A percentile compares a stretch with the other conserved stretches of the same genome.
Conservation (phyloP, 2,113 vertebrate genomes). For the Odontophorus gujanensis region DNA sequence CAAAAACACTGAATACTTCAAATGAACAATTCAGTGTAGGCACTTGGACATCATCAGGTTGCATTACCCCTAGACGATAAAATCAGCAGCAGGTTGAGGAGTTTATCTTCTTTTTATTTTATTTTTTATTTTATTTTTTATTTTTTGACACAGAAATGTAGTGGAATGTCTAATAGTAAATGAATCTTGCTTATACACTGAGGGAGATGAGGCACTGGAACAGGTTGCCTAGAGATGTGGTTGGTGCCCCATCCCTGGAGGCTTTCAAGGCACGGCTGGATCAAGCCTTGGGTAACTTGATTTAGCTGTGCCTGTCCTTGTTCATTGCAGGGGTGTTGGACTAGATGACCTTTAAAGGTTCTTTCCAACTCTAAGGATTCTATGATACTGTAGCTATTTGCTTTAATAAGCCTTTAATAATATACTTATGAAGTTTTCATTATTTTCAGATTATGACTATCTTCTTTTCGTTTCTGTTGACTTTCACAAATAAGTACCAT, state of each 20-base stretch:
- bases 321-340: too few species aligned
- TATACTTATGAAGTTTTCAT: neutral
- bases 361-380: too few species aligned
- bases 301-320: too few species aligned
- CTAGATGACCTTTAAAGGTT: too few species aligned
- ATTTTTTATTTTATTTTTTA: too few species aligned
- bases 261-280: too few species aligned
- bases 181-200: neutral
- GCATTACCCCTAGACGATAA: neutral
- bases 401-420: neutral
- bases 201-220: too few species aligned
- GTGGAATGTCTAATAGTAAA: neutral
- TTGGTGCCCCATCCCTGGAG: too few species aligned
- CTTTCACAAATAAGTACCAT: neutral
- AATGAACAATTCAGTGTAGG: neutral
- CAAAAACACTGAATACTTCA: neutral
- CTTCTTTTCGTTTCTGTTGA: neutral
- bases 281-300: too few species aligned
- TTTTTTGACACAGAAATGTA: neutral
- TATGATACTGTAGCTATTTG: neutral
- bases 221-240: too few species aligned
- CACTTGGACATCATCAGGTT: neutral
- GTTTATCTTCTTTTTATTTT: neutral
- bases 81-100: neutral
- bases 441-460: neutral